Base-by-base conservation (phyloP, 1,140 invertebrate genomes). In the Drosophila cardini region DNA sequence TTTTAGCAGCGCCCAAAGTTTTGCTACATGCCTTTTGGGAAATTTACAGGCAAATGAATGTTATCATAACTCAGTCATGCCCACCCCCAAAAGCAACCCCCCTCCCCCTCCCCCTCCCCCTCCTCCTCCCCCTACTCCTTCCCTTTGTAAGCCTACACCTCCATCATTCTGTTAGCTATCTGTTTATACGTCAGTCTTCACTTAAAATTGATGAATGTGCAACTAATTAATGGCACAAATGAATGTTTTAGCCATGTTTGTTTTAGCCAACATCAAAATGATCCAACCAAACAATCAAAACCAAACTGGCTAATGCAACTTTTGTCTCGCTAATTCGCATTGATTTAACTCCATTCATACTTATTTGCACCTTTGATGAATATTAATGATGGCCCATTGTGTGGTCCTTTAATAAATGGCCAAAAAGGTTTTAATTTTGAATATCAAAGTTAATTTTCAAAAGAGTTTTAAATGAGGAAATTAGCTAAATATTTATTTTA, bases 131-230 rank as follows among this genome's bases (percentile, higher is more conserved):
- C 4, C 34, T 16, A n/a, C 15, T 16, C 15, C 15, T 16, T 18
- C 38, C 70, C 42, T 15, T 18, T 50, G 26, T 30, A 18, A 48
- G 61, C 55, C 71, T 11, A 65, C 67, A 15, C 43, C 64, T 64
- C 16, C 50, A 3, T 52, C 53, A 38, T 45, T 38, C 62, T 68
- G 64, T 46, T 72, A 15, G 52, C 13, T 42, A 72, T 42, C 13
- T 32, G 38, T 43, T 34, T 48, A 16, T 52, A 21, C 69, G 43
- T 68, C 56, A 50, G n/a, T 38, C 52, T 42, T 52, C 63, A 52
- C 91, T 91, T 91, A 91, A 91, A 91, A 91, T 91, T 91, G 86
- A 91, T 91, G 90, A 91, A 91, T 91, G 74, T 75, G 76, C 69
- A 78, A 77, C 87, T 91, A 91, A 90, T 91, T 90, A 87, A 80